A percentile compares a stretch with the other conserved stretches of the same genome.
Conservation (phyloP, 2,888 invertebrate species). For the Ochropleura leucogaster region DNA sequence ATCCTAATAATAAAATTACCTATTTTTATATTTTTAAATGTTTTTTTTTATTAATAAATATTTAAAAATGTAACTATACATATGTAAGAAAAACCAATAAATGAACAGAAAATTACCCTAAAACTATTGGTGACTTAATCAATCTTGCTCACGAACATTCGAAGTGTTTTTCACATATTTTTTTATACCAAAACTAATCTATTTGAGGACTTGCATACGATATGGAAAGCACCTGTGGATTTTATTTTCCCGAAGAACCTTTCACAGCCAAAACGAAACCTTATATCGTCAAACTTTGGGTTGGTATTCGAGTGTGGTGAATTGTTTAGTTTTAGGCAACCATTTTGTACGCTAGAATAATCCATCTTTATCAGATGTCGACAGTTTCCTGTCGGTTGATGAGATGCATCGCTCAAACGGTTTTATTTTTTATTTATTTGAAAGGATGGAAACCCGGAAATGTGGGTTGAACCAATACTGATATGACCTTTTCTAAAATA, state of each 20-base stretch:
- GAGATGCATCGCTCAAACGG: constrained; percentile 49
- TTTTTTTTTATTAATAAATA: too few relatives aligned
- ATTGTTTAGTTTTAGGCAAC: constrained; percentile 30
- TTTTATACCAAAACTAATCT: constrained; percentile 62
- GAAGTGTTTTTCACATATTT: constrained; percentile 40
- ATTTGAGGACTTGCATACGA: constrained; percentile 56
- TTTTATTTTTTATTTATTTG: not conserved
- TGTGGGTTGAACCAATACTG: not conserved
- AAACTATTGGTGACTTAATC: constrained; percentile 38
- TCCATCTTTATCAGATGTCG: constrained; percentile 60
- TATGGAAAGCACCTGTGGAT: constrained; percentile 68
- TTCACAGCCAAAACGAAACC: not conserved
- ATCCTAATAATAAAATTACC: constrained; percentile 19
- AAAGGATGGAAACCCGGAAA: not conserved
- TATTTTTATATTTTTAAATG: too few relatives aligned
- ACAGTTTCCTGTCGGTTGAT: constrained; percentile 49
- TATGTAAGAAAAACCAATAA: too few relatives aligned
- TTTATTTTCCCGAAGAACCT: constrained; percentile 48
- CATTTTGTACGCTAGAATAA: constrained; percentile 46
- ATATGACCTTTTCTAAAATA: not conserved
- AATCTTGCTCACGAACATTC: constrained; percentile 55
- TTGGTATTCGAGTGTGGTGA: not conserved
- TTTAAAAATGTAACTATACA: too few relatives aligned
- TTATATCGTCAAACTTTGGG: not conserved
- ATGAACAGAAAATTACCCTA: not conserved